Evolutionary conservation across 2,113 vertebrate genomes (phyloP), one percentile per base, ranked within the genome.

Genomic region (Thunnus thynnus): DNA sequence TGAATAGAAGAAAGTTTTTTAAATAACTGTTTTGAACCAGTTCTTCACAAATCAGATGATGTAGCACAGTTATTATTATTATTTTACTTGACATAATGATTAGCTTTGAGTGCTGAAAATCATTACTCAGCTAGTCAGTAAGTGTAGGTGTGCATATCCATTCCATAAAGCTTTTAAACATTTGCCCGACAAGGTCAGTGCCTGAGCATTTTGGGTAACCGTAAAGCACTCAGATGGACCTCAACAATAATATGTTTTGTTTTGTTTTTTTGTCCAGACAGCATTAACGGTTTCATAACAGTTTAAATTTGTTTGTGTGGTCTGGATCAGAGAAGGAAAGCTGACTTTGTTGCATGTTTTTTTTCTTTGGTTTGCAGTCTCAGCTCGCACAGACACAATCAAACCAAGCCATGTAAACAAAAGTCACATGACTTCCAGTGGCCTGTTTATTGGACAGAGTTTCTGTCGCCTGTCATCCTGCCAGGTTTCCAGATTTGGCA

Each of bases 401-500:
- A 72, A n/a, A 51, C 30, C 1, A 17, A 36, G 9, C 17, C 70
- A 18, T 36, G 62, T 52, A 57, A 82, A 85, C 72, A 80, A 61
- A 80, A 47, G 48, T 60, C 73, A 57, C 47, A 41, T 60, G 78
- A 61, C 57, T 17, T 50, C 13, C 13, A 9, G 58, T 9, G 7
- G 20, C 71, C 55, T 50, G 20, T 56, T 66, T 17, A 27, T 80
- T 76, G 81, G 78, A 64, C 69, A 18, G 64, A 3, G 48, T 18
- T 55, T 63, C 68, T 27, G 69, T n/a, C 18, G 27, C 13, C 61
- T 64, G 79, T 87, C 78, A 5, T 48, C 17, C 75, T 87, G 82
- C 80, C 91, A 90, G 73, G 54, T 87, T 65, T 25, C 11, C 55
- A 84, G 88, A 89, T 79, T 88, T 84, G 74, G 67, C 76, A 70